Conservation (phyloP, 2,888 invertebrate genomes). For the Hirtodrosophila duncani region DNA sequence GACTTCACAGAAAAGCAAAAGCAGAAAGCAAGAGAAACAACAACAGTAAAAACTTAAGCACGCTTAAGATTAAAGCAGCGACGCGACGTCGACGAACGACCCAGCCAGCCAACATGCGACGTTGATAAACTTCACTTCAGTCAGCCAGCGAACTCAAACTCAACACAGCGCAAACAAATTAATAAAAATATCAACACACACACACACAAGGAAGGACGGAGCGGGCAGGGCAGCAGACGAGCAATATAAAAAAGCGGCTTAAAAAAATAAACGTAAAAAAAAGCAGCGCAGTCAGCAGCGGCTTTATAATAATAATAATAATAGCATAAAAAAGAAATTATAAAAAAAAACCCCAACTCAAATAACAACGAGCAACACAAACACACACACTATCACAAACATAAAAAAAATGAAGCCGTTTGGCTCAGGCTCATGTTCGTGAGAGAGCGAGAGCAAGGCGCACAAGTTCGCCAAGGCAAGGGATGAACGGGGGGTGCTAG, state of each 20-base stretch:
- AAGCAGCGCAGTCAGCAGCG: constrained; percentile 42
- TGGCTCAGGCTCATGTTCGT: constrained; percentile 28
- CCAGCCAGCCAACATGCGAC: constrained; percentile 30
- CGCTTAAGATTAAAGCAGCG: constrained; percentile 65
- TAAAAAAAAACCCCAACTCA: constrained; percentile 48
- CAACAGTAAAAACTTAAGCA: constrained; percentile 47
- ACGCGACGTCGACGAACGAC: constrained; percentile 24
- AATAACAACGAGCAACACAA: constrained; percentile 46
- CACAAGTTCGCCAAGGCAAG: constrained; percentile 1
- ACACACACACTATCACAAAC: constrained; percentile 24
- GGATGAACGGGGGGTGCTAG: constrained; percentile 2
- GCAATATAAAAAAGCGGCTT: constrained; percentile 55
- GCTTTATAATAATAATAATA: constrained; percentile 62
- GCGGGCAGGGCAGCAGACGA: constrained; percentile 28
- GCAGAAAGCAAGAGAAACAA: constrained; percentile 14
- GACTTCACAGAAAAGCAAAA: constrained; percentile 53
- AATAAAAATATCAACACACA: constrained; percentile 71
- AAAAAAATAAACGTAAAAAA: constrained; percentile 49
- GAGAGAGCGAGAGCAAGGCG: constrained; percentile 16
- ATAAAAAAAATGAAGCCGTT: constrained; percentile 46
- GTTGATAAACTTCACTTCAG: constrained; percentile 59
- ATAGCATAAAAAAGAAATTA: constrained; percentile 63
- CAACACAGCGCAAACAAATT: constrained; percentile 61
- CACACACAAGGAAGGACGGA: no score
- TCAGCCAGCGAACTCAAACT: constrained; percentile 16